Percentiles rank a stretch among this genome's conserved stretches.
These are phyloP conservation scores for Homarus gammarus DNA, from an alignment of 2,888 invertebrate species.

Conservation along the genomic window DNA sequence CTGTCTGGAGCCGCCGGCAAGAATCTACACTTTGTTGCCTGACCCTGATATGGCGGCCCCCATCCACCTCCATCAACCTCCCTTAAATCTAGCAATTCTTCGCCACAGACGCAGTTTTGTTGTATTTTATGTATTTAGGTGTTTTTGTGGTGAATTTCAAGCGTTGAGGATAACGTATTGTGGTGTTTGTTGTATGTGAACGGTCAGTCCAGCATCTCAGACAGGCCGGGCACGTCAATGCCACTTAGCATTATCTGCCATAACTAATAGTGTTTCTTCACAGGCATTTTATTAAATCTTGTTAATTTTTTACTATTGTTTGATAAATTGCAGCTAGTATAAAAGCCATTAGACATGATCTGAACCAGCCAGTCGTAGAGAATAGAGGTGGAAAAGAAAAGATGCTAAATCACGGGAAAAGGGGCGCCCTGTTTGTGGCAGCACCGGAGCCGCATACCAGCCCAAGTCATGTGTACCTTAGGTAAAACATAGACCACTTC, in stretches of 20 bases:
- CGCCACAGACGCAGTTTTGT: no score
- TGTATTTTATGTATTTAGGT: no score
- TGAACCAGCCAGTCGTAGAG: no score
- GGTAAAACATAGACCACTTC: conserved; percentile 39
- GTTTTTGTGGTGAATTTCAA: no score
- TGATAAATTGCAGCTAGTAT: no score
- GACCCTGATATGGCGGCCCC: background rate
- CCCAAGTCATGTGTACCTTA: conserved; percentile 22
- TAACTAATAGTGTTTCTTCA: background rate
- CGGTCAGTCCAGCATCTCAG: conserved; percentile 1
- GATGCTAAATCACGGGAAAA: conserved; percentile 1
- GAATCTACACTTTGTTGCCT: background rate
- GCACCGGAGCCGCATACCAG: conserved; percentile 33
- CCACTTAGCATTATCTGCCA: background rate
- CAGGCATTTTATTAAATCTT: no score
- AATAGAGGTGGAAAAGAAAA: background rate
- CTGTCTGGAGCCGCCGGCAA: background rate
- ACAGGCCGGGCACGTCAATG: background rate
- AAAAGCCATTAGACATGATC: no score
- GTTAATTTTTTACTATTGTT: no score
- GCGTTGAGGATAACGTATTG: no score
- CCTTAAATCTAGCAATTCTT: no score
- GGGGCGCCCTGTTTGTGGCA: conserved; percentile 7
- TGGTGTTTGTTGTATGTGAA: background rate
- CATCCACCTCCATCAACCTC: background rate